Evolutionary conservation across 2,797 vertebrate genomes (phyloP).

Genomic region (Sebastes umbrosus): DNA sequence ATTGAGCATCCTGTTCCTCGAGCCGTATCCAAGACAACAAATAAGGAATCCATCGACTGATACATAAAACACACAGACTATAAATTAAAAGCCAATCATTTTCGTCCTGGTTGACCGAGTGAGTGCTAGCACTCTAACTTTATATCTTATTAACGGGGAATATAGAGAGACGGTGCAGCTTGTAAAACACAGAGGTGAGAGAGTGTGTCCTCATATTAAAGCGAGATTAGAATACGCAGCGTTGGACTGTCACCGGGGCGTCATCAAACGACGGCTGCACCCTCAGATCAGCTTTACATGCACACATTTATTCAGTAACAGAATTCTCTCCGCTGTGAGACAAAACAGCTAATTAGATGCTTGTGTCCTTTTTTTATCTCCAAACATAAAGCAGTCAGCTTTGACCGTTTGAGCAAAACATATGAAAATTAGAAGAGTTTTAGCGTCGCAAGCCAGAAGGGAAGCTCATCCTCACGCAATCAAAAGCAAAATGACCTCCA

Average conservation of each 20-base stretch:
- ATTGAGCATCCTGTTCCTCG: constrained; percentile 19
- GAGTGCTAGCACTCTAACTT: constrained; percentile 44
- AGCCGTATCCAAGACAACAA: constrained; percentile 42
- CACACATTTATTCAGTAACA: constrained; percentile 12
- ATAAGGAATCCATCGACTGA: constrained; percentile 43
- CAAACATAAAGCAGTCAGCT: neutral
- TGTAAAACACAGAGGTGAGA: constrained; percentile 62
- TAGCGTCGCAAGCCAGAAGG: neutral
- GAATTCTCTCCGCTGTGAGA: constrained; percentile 1
- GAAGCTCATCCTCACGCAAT: neutral
- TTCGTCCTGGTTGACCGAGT: constrained; percentile 58
- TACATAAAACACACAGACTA: constrained; percentile 45
- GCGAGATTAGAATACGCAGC: constrained; percentile 13
- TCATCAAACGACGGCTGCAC: neutral
- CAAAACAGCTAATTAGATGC: neutral
- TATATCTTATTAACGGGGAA: constrained; percentile 63
- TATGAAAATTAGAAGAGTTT: constrained; percentile 7
- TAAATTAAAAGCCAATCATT: constrained; percentile 71
- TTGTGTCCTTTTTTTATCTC: constrained; percentile 20
- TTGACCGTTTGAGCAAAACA: neutral
- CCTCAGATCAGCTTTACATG: constrained; percentile 2
- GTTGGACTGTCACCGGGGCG: neutral
- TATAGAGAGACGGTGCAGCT: constrained; percentile 39
- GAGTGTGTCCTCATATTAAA: constrained; percentile 39
- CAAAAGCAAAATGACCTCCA: neutral